phyloP scores from a whole-genome alignment of 1,140 invertebrate genomes.

The Zaprionus tsacasi region DNA sequence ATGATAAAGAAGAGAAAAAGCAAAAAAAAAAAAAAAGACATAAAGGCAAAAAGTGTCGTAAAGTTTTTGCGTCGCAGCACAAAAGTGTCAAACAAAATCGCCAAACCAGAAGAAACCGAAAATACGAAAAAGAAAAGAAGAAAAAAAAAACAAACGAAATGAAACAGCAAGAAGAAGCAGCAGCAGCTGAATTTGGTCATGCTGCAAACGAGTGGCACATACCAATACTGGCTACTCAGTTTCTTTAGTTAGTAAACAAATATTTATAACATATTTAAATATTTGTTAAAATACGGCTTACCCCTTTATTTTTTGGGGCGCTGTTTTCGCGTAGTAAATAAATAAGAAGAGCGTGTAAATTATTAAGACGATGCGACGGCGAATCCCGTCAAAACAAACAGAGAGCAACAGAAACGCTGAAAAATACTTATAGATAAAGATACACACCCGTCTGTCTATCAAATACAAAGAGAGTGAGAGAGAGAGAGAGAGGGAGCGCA shows the following conservation, averaged over 20 bases:
- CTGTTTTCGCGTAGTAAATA: slow-evolving; percentile 25
- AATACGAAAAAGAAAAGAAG: slow-evolving; percentile 13
- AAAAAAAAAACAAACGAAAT: neutral
- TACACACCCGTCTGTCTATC: slow-evolving; percentile 42
- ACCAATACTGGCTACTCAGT: neutral
- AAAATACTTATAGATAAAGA: slow-evolving; percentile 54
- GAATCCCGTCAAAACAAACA: slow-evolving; percentile 78
- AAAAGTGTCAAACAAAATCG: slow-evolving; percentile 39
- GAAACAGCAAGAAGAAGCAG: too few species aligned
- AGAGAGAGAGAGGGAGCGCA: neutral
- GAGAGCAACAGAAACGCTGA: slow-evolving; percentile 51
- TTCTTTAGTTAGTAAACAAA: neutral
- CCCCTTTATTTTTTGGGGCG: slow-evolving; percentile 13
- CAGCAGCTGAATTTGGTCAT: slow-evolving; percentile 8
- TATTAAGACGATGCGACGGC: slow-evolving; percentile 36
- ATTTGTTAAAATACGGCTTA: slow-evolving; percentile 1
- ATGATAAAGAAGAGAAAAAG: slow-evolving; percentile 35
- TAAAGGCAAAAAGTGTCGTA: slow-evolving; percentile 58
- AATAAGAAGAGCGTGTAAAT: slow-evolving; percentile 64
- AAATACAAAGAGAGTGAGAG: slow-evolving; percentile 22
- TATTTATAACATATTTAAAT: slow-evolving; percentile 21
- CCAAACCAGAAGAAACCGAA: slow-evolving; percentile 30
- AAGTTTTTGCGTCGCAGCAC: slow-evolving; percentile 76
- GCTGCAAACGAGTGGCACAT: slow-evolving; percentile 42
- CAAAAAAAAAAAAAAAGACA: slow-evolving; percentile 46